These are phyloP conservation scores for Oscheius sp. DNA, from an alignment of 2,888 invertebrate species.

Conservation along the genomic window DNA sequence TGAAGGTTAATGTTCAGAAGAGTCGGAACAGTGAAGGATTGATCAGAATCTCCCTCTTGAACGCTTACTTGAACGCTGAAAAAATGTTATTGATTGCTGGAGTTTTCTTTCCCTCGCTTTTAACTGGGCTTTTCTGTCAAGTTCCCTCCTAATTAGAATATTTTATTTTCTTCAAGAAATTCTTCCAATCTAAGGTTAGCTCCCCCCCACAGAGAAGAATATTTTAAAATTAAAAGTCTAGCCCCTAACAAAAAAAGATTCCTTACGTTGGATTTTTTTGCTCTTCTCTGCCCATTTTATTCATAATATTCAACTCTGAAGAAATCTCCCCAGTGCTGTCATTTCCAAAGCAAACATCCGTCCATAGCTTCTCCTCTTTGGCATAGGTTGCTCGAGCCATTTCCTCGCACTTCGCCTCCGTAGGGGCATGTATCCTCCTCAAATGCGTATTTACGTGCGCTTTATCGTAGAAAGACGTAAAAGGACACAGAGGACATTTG, in stretches of 20 bases:
- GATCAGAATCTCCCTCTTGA: too few relatives aligned
- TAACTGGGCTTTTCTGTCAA: too few relatives aligned
- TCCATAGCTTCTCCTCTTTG: slow-evolving; percentile 2
- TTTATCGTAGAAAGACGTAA: slow-evolving; percentile 9
- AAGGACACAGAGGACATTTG: neutral
- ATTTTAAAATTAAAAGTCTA: neutral
- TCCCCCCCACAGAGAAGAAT: too few relatives aligned
- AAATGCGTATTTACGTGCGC: slow-evolving; percentile 5
- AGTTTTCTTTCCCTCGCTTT: too few relatives aligned
- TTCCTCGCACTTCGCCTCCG: neutral
- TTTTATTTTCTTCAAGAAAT: too few relatives aligned
- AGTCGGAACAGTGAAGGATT: too few relatives aligned
- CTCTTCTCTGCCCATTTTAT: neutral
- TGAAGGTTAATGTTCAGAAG: too few relatives aligned
- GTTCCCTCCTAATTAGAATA: too few relatives aligned
- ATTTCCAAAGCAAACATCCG: slow-evolving; percentile 2
- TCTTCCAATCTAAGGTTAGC: too few relatives aligned
- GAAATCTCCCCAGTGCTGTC: neutral
- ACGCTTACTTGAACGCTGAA: too few relatives aligned
- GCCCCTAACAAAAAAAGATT: neutral
- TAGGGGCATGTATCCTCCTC: neutral
- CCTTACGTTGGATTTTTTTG: neutral
- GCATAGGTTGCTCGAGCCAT: neutral
- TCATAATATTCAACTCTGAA: neutral
- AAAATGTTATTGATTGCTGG: too few relatives aligned